Evolutionary conservation across 2,113 vertebrate genomes (phyloP).

Genomic region (Leptodactylus fuscus): DNA sequence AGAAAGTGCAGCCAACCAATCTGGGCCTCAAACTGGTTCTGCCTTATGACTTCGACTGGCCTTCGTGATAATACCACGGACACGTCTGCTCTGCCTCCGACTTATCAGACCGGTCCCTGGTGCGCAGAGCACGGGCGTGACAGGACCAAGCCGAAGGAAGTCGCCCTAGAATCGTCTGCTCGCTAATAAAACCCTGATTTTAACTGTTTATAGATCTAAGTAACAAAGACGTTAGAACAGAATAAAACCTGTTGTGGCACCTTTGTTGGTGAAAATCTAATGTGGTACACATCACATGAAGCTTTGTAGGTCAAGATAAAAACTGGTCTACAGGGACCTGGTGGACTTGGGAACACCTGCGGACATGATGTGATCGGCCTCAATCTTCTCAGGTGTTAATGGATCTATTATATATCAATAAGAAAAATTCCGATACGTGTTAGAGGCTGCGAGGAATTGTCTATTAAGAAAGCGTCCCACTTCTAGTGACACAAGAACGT

Average conservation of each 20-base stretch:
- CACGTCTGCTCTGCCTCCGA: not conserved
- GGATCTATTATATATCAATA: not conserved
- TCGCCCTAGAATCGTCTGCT: not conserved
- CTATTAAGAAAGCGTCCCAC: not conserved
- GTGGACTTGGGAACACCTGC: not conserved
- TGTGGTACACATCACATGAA: not conserved
- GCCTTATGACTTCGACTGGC: not conserved
- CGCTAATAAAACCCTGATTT: constrained; percentile 18
- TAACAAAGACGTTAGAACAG: not conserved
- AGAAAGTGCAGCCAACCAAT: constrained; percentile 5
- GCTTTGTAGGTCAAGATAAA: not conserved
- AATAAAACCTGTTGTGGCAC: not conserved
- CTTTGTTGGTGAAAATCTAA: not conserved
- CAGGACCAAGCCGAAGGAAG: too few species aligned
- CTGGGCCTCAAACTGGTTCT: not conserved
- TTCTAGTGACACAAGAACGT: not conserved
- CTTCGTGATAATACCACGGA: not conserved
- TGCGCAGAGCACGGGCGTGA: not conserved
- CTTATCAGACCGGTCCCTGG: too few species aligned
- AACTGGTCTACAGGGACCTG: not conserved
- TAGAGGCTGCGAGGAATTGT: constrained; percentile 15
- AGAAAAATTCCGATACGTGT: constrained; percentile 26
- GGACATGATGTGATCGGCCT: not conserved
- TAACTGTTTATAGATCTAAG: not conserved
- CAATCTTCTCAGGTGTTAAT: not conserved